phyloP scores from a whole-genome alignment of 2,888 invertebrate species.

The Tachina lurida region DNA sequence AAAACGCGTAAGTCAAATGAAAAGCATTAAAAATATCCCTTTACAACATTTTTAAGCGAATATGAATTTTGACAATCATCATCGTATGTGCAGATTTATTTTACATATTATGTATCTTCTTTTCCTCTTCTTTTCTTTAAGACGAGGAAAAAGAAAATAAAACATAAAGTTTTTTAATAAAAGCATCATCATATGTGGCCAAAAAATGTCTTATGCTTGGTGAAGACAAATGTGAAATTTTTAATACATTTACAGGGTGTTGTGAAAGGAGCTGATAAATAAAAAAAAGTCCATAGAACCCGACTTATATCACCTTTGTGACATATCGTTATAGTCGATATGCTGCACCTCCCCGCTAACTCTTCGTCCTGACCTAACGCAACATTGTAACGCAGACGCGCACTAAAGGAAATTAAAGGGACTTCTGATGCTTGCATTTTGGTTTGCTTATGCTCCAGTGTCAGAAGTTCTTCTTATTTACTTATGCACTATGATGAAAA shows the following conservation, averaged over 20 bases:
- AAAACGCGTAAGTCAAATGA: constrained; percentile 43
- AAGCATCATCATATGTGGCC: constrained; percentile 66
- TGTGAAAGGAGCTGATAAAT: not conserved
- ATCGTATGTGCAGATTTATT: constrained; percentile 21
- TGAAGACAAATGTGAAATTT: constrained; percentile 42
- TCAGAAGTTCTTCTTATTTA: too few relatives aligned
- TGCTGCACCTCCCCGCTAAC: too few relatives aligned
- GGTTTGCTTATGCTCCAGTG: too few relatives aligned
- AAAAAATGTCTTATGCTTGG: constrained; percentile 19
- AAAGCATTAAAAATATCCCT: constrained; percentile 24
- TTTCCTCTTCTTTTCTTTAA: not conserved
- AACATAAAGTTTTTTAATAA: constrained; percentile 50
- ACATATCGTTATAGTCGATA: too few relatives aligned
- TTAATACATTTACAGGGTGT: constrained; percentile 5
- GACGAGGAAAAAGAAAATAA: not conserved
- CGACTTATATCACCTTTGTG: too few relatives aligned
- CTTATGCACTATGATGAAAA: too few relatives aligned
- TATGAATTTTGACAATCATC: constrained; percentile 38
- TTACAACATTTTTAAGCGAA: constrained; percentile 31
- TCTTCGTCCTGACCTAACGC: too few relatives aligned
- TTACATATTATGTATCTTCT: constrained; percentile 7
- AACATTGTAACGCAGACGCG: too few relatives aligned
- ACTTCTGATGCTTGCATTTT: too few relatives aligned
- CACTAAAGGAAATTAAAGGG: too few relatives aligned
- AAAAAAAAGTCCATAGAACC: too few relatives aligned